Conservation (phyloP, 1,140 invertebrate species). For the Bursaphelenchus mucronatus region DNA sequence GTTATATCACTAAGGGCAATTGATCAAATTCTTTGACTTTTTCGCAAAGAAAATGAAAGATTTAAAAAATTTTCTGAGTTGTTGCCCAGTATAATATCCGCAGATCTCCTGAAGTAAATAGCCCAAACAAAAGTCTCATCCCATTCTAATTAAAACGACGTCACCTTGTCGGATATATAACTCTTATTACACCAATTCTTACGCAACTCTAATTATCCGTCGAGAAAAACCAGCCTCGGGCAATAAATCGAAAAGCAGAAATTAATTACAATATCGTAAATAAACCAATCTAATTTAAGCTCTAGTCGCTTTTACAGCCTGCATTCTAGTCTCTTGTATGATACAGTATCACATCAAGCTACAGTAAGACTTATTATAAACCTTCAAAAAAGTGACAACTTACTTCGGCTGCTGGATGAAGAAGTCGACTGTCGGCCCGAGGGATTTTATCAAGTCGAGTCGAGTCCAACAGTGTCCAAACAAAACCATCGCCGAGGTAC, state of each 20-base stretch:
- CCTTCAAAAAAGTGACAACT: not conserved
- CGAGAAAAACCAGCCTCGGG: too few relatives aligned
- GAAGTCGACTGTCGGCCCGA: slow-evolving; percentile 42
- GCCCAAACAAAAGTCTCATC: too few relatives aligned
- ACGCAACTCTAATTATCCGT: too few relatives aligned
- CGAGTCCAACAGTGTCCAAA: slow-evolving; percentile 45
- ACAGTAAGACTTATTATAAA: not conserved
- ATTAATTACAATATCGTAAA: slow-evolving; percentile 3
- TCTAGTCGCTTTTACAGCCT: slow-evolving; percentile 1
- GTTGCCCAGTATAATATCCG: too few relatives aligned
- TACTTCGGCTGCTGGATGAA: slow-evolving; percentile 39
- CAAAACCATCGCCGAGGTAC: slow-evolving; percentile 42
- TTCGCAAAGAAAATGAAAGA: too few relatives aligned
- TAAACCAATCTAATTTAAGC: not conserved
- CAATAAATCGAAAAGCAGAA: not conserved
- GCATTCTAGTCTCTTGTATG: not conserved
- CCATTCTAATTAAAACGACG: too few relatives aligned
- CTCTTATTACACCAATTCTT: too few relatives aligned
- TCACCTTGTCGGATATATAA: too few relatives aligned
- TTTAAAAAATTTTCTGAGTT: too few relatives aligned
- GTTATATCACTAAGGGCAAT: too few relatives aligned
- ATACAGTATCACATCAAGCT: not conserved
- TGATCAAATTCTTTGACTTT: too few relatives aligned
- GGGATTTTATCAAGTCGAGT: slow-evolving; percentile 33
- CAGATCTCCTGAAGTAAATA: too few relatives aligned